Percentiles rank a stretch among this genome's conserved stretches.
These are phyloP conservation scores for Harpagoxenus sublaevis DNA, from an alignment of 2,888 invertebrate genomes.

Conservation along the genomic window DNA sequence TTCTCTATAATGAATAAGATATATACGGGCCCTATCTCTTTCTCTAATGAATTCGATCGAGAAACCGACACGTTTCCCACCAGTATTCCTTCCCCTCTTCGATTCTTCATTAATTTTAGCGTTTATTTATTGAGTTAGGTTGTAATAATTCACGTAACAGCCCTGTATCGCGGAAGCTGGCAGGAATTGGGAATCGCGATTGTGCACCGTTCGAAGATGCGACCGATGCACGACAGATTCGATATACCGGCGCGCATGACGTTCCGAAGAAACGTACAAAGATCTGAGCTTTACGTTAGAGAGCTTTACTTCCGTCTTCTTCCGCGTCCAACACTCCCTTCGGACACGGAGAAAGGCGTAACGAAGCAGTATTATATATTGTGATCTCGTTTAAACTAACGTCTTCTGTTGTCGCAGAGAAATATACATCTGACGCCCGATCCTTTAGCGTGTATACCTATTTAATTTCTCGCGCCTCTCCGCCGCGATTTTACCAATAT, in stretches of 20 bases:
- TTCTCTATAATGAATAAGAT: too few species aligned
- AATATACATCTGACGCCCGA: conserved; percentile 25
- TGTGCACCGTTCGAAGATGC: conserved; percentile 21
- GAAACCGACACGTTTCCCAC: conserved; percentile 3
- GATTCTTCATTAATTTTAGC: conserved; percentile 19
- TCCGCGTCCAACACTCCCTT: conserved; percentile 53
- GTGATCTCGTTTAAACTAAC: conserved; percentile 73
- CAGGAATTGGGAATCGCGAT: conserved; percentile 21
- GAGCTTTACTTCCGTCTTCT: conserved; percentile 24
- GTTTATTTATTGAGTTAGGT: conserved; percentile 37
- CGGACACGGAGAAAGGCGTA: conserved; percentile 53
- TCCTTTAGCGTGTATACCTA: conserved; percentile 3
- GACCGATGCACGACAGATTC: background rate
- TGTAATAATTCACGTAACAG: conserved; percentile 14
- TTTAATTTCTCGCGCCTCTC: conserved; percentile 19
- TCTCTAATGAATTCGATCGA: background rate
- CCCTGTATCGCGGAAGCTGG: background rate
- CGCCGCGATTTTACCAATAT: conserved; percentile 11
- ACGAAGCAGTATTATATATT: conserved; percentile 80
- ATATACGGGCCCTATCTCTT: background rate
- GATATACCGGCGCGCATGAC: background rate
- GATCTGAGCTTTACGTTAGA: conserved; percentile 15
- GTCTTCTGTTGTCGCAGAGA: conserved; percentile 24
- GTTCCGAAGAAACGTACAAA: conserved; percentile 39
- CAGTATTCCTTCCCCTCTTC: conserved; percentile 6